Percentiles rank a stretch among this genome's conserved stretches.
These are phyloP conservation scores for Ptilorrhoa leucosticta DNA, from an alignment of 2,113 vertebrate genomes.

Conservation along the genomic window DNA sequence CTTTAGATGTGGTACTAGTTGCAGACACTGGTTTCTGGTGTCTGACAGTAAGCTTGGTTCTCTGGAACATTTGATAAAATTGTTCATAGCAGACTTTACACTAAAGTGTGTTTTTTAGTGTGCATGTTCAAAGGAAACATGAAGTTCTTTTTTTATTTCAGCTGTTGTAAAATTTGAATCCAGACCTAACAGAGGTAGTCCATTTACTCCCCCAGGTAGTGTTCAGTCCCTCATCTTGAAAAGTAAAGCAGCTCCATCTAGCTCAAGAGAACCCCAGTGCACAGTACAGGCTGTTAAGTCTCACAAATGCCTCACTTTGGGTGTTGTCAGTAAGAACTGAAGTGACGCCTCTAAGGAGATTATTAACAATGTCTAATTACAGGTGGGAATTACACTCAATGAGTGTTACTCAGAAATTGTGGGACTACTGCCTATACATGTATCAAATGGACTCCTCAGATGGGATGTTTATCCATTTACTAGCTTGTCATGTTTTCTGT, in stretches of 20 bases:
- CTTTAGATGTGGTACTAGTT: neutral
- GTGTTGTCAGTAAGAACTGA: neutral
- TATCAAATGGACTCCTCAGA: neutral
- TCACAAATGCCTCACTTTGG: neutral
- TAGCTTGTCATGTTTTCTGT: neutral
- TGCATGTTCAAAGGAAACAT: rapidly evolving
- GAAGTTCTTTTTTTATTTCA: neutral
- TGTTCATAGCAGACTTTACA: neutral
- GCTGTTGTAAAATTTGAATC: neutral
- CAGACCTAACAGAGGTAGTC: neutral
- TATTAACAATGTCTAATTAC: neutral
- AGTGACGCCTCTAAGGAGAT: neutral
- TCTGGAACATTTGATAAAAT: neutral
- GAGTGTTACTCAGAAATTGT: neutral
- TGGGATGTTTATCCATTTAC: neutral
- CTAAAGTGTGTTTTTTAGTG: neutral
- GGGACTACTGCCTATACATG: neutral
- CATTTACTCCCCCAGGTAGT: neutral
- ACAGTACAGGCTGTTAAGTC: neutral
- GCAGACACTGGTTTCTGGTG: neutral
- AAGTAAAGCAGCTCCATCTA: neutral
- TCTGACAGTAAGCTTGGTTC: neutral
- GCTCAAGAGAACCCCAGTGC: neutral
- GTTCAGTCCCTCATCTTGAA: neutral
- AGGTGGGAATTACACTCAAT: neutral